phyloP scores from a whole-genome alignment of 2,888 invertebrate species.

The Mactromeris polynyma region DNA sequence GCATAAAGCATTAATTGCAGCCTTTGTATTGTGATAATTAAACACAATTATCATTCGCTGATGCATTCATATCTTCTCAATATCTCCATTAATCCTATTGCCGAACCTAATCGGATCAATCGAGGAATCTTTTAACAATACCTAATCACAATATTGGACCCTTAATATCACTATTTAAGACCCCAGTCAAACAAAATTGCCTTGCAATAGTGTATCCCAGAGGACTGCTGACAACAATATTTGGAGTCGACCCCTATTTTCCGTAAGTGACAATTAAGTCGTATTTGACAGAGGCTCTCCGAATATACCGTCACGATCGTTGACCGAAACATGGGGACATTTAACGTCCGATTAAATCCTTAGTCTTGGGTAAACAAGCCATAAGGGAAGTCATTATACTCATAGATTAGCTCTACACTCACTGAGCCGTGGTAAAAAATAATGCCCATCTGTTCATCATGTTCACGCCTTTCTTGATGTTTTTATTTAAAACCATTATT shows the following conservation, averaged over 20 bases:
- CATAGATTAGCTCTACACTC: slow-evolving; percentile 12
- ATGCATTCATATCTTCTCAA: not conserved
- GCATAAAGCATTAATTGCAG: not conserved
- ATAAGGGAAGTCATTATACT: slow-evolving; percentile 30
- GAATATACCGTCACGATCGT: slow-evolving; percentile 26
- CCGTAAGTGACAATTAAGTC: slow-evolving; percentile 29
- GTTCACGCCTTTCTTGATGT: not conserved
- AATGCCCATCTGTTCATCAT: slow-evolving; percentile 9
- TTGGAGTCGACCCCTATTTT: slow-evolving; percentile 41
- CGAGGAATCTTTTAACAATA: not conserved
- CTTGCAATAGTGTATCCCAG: slow-evolving; percentile 16
- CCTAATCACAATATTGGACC: not conserved
- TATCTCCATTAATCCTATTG: slow-evolving; percentile 18
- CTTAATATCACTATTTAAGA: slow-evolving; percentile 4
- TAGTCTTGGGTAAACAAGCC: slow-evolving; percentile 49
- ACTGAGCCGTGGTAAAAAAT: slow-evolving; percentile 4
- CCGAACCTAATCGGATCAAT: not conserved
- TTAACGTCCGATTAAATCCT: slow-evolving; percentile 40
- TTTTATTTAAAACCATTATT: no score
- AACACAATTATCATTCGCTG: slow-evolving; percentile 1
- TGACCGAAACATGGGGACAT: slow-evolving; percentile 37
- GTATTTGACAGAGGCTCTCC: slow-evolving; percentile 31
- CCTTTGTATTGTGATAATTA: not conserved
- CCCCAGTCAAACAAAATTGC: slow-evolving; percentile 13
- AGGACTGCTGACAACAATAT: slow-evolving; percentile 38